Evolutionary conservation across 2,888 invertebrate species (phyloP), one percentile per base, ranked within the genome.

Genomic region (Apotomis turbidana): DNA sequence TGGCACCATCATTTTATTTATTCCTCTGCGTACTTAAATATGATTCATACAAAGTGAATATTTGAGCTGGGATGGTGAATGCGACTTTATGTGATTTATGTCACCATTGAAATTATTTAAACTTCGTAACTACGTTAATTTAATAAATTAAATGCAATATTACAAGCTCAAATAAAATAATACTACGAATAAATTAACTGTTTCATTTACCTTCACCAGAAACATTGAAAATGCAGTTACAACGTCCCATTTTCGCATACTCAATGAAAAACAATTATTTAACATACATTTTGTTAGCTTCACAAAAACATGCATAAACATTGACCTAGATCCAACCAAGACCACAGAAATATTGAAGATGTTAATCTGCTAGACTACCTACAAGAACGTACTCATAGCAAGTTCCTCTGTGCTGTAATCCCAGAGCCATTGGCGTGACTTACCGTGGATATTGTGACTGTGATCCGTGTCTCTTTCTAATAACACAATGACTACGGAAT

Each of bases 1-100:
- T 51, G 52, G 44, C 62, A 36, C 52, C 68, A 72, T 59, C 41
- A 68, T 72, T 72, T 72, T 68, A 68, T 63, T 72, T 68, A 68
- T 68, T 66, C n/a, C 62, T 58, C 38, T 62, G 52, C 51, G 62
- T 59, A n/a, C n/a, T n/a, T n/a, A 68, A 72, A 72, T 58, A 59
- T 58, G 51, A 57, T 58, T 71, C 57, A 61, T 54, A 15, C 41
- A 4, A 10, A 61, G 36, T 49, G 51, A 49, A 58, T 63, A 58
- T 72, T 72, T 72, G 68, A 68, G 62, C 63, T 68, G 62, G 52
- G 51, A 59, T 13, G 15, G n/a, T 13, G 51, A 60, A 62, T 41
- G 61, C 36, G 57, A 62, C 57, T 62, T 55, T 71, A 59, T 51
- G 36, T 41, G 49, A 61, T 62, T 55, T 71, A 59, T 51, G 36